Evolutionary conservation across 2,888 invertebrate species (phyloP).

Genomic region (Tinea pellionella): DNA sequence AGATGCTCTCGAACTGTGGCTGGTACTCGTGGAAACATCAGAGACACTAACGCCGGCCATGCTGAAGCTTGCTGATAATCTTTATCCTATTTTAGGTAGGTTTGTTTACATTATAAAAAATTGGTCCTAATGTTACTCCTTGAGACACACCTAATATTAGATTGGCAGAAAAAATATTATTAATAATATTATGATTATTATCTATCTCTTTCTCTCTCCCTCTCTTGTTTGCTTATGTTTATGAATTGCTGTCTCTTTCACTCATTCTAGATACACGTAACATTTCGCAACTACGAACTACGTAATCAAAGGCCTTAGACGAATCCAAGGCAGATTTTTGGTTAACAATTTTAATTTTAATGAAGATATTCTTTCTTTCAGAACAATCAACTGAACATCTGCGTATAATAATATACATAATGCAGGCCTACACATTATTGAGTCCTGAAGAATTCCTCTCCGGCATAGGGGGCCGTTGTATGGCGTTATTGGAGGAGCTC

Average conservation of each 20-base stretch:
- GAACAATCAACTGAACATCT: constrained; percentile 87
- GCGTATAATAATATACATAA: constrained; percentile 81
- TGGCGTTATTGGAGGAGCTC: constrained; percentile 77
- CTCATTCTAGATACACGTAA: no score
- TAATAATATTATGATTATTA: no score
- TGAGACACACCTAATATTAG: no score
- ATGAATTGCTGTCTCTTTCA: no score
- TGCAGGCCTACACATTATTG: constrained; percentile 84
- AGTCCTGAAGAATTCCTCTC: constrained; percentile 82
- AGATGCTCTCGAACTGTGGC: constrained; percentile 93
- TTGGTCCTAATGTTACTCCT: no score
- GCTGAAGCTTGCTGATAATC: constrained; percentile 78
- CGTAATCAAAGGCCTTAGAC: no score
- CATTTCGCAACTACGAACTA: no score
- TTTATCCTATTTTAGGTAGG: constrained; percentile 79
- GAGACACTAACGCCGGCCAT: constrained; percentile 72
- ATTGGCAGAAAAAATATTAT: no score
- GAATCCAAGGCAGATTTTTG: no score
- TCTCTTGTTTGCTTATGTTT: no score
- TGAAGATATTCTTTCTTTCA: constrained; percentile 39
- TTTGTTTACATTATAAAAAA: constrained; percentile 15
- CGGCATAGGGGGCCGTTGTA: constrained; percentile 76
- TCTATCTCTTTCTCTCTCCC: no score
- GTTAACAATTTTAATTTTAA: no score
- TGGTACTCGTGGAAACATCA: constrained; percentile 80